Evolutionary conservation across 2,113 vertebrate genomes (phyloP).

Genomic region (Tinamus guttatus): DNA sequence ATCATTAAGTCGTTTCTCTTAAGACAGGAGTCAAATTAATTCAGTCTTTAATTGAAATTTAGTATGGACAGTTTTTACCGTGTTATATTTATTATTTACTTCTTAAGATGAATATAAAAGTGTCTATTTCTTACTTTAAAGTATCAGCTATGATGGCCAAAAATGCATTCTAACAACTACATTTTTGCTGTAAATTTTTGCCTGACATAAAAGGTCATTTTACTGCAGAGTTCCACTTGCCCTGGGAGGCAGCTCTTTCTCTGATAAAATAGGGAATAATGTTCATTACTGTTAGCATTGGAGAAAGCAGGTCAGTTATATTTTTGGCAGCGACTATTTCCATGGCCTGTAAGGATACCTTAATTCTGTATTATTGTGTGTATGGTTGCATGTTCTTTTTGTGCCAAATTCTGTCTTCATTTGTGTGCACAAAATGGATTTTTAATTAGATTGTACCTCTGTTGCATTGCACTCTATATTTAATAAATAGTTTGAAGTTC

Average conservation of each 20-base stretch:
- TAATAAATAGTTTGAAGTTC: background rate
- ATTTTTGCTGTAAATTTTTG: background rate
- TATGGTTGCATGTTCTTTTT: background rate
- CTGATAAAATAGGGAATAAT: background rate
- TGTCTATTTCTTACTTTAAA: background rate
- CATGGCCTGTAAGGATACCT: background rate
- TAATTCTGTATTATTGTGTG: background rate
- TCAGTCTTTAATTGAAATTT: background rate
- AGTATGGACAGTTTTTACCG: accelerated
- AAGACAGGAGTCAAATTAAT: background rate
- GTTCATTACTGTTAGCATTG: background rate
- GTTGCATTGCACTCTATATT: background rate
- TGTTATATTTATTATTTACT: no score
- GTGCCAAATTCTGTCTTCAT: background rate
- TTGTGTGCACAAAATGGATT: background rate
- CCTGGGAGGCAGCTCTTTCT: background rate
- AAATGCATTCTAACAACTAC: background rate
- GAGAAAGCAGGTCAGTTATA: background rate
- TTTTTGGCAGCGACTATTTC: background rate
- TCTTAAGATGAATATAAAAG: background rate
- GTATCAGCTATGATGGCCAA: background rate
- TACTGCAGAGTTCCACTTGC: background rate
- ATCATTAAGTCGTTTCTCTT: background rate
- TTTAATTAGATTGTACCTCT: background rate
- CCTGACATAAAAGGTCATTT: background rate